Evolutionary conservation across 1,140 invertebrate species (phyloP), one percentile per base, ranked within the genome.

Genomic region (Drosophila lacertosa): DNA sequence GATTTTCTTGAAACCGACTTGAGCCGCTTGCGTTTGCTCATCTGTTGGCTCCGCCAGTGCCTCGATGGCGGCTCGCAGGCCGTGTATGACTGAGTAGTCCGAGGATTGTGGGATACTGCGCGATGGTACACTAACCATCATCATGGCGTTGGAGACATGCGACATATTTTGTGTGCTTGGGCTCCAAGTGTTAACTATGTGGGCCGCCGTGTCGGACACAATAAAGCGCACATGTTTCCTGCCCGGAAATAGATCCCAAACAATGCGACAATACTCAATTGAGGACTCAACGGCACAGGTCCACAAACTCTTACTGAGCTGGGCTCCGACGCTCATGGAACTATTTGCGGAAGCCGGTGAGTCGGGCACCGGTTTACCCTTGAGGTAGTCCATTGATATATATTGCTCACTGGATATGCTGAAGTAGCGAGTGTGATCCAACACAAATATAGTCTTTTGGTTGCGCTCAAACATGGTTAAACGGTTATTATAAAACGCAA

Each of bases 381-480:
- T 96, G 0, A 95, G 92, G 78, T 97, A 95, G 91, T 99, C 98
- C 92, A 98, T 96, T 77, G 98, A 97, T 59, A 98, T 94, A 16
- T 94, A 94, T 91, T 95, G 94, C 74, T 98, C 96, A 60, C 96
- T 96, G 22, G 96, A 96, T 76, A 97, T 95, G 4, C 95, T 94
- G 91, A 98, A 98, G 88, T 96, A 96, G 9, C 96, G 95, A 0
- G 97, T 96, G 81, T 98, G 97, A 89, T 99, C 98, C 57, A 99
- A 91, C 2, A 99, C 96, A 92, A 99, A 97, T 54, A 99, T 95
- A 2, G 98, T 99, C 92, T 99, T 99, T 89, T 99, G 97, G 91
- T 96, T 97, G 48, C 93, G 91, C 37, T 91, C 79, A 18, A 89
- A 90, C 90, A 91, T 91, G 32, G n/a, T 45, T 55, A 24, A 51